phyloP scores from a whole-genome alignment of 1,140 invertebrate genomes.

The Manduca sexta region DNA sequence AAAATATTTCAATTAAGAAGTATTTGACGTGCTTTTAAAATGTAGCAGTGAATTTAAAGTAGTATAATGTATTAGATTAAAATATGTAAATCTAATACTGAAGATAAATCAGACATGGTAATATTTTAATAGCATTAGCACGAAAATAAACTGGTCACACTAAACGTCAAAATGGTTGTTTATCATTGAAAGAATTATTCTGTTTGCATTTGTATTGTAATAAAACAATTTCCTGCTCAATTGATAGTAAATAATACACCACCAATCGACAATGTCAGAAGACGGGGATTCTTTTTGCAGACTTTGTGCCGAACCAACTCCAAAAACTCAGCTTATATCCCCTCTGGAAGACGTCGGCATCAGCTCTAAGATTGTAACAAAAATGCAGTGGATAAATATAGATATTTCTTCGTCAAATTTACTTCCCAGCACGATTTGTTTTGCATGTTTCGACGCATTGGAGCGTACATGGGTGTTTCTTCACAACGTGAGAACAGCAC shows the following conservation, averaged over 20 bases:
- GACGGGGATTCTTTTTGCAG: conserved; percentile 47
- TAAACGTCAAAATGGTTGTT: conserved; percentile 17
- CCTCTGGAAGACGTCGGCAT: conserved; percentile 45
- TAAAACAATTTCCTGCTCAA: no score
- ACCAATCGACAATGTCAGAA: conserved; percentile 36
- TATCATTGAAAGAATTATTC: conserved; percentile 15
- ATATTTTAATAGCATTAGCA: no score
- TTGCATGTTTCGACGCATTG: conserved; percentile 55
- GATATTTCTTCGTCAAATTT: conserved; percentile 36
- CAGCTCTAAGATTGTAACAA: conserved; percentile 48
- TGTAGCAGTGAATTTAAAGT: neutral
- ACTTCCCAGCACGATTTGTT: conserved; percentile 57
- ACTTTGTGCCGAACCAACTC: conserved; percentile 56
- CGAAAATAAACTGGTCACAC: no score
- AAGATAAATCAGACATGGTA: no score
- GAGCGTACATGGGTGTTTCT: conserved; percentile 59
- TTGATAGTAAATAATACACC: neutral
- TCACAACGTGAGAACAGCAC: conserved; percentile 46
- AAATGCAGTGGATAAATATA: conserved; percentile 64
- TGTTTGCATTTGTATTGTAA: no score
- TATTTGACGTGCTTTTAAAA: no score
- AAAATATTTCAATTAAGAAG: no score
- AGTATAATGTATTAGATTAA: neutral
- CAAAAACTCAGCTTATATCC: conserved; percentile 37
- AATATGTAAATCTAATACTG: neutral